Conservation (phyloP, 2,888 invertebrate genomes). For the Spodoptera picta region DNA sequence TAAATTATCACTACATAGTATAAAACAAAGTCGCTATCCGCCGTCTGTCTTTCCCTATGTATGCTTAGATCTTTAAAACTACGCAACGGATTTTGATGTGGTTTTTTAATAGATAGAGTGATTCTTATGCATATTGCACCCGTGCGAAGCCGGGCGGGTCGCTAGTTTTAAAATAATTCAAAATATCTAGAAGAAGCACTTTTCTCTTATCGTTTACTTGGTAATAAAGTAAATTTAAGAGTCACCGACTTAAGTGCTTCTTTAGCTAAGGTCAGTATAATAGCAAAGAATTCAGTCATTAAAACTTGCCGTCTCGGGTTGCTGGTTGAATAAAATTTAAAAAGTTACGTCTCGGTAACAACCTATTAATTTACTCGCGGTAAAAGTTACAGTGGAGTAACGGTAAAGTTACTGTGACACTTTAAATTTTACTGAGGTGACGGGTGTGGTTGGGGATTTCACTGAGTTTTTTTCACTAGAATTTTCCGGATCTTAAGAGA, state of each 20-base stretch:
- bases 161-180: no score
- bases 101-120: no score
- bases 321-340: slow-evolving; percentile 46
- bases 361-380: slow-evolving; percentile 44
- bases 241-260: not conserved
- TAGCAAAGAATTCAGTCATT: slow-evolving; percentile 33
- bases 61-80: no score
- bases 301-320: slow-evolving; percentile 44
- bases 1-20: no score
- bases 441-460: no score
- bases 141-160: no score
- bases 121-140: no score
- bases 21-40: no score
- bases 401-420: slow-evolving; percentile 14
- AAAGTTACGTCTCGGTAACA: slow-evolving; percentile 36
- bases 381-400: slow-evolving; percentile 3
- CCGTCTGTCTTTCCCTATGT: no score
- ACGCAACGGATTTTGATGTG: no score
- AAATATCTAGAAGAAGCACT: not conserved
- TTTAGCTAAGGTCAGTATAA: slow-evolving; percentile 7
- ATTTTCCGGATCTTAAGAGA: no score
- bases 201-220: not conserved
- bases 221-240: not conserved
- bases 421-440: slow-evolving; percentile 1
- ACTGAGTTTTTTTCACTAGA: no score